These are phyloP conservation scores for Augiades crinisus DNA, from an alignment of 2,888 invertebrate genomes.

Conservation along the genomic window DNA sequence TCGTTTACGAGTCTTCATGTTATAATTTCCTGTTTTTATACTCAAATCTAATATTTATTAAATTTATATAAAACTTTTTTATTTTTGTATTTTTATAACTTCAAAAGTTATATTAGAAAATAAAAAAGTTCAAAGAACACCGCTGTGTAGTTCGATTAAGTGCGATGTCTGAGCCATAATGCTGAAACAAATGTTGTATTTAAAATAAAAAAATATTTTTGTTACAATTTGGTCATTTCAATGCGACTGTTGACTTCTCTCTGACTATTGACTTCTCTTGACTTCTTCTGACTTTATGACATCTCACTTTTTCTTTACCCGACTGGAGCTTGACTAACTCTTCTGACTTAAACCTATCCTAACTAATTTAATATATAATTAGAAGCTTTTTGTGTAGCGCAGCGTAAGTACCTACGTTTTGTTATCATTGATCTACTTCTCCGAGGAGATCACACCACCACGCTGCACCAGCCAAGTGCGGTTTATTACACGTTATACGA, in stretches of 20 bases:
- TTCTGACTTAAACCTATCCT: constrained; percentile 36
- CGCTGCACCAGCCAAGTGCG: too few relatives aligned
- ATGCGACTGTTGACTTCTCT: constrained; percentile 28
- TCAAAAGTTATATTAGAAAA: constrained; percentile 45
- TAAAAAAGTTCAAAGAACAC: constrained; percentile 41
- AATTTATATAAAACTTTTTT: constrained; percentile 35
- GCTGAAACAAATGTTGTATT: constrained; percentile 47
- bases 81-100: constrained; percentile 49
- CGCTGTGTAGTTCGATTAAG: constrained; percentile 58
- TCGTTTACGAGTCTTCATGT: constrained; percentile 19
- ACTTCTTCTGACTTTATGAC: constrained; percentile 47
- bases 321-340: constrained; percentile 45
- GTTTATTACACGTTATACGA: too few relatives aligned
- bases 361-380: background rate
- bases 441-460: too few relatives aligned
- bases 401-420: too few relatives aligned
- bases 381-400: constrained; percentile 2
- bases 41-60: constrained; percentile 35
- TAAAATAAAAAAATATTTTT: constrained; percentile 59
- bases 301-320: constrained; percentile 65
- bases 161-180: constrained; percentile 67
- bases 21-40: constrained; percentile 29
- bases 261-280: constrained; percentile 36
- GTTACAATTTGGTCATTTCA: constrained; percentile 46
- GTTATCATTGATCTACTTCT: too few relatives aligned